Evolutionary conservation across 23 tunicate genomes (phyloP).

Genomic region (Phallusia fumigata): DNA sequence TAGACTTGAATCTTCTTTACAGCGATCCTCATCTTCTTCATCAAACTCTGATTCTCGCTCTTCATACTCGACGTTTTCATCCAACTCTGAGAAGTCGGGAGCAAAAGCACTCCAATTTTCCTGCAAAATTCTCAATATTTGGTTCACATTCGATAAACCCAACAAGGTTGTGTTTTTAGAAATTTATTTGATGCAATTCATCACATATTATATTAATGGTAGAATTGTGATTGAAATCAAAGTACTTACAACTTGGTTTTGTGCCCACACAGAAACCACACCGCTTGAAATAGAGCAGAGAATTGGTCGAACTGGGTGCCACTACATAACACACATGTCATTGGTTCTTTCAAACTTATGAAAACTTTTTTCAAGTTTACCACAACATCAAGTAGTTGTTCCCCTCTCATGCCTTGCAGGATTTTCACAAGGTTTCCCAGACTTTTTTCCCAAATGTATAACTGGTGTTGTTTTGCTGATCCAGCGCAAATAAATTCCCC

Average conservation of each 20-base stretch:
- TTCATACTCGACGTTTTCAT: constrained; percentile 96
- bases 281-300: constrained; percentile 94
- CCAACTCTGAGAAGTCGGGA: constrained; percentile 92
- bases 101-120: constrained; percentile 99
- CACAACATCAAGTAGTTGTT: constrained; percentile 88
- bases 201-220: too few relatives aligned
- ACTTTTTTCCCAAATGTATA: constrained; percentile 93
- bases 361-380: background rate
- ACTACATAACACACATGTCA: background rate
- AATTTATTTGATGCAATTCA: too few relatives aligned
- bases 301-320: constrained; percentile 98
- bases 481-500: constrained; percentile 96
- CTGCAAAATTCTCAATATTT: background rate
- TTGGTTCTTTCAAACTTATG: background rate
- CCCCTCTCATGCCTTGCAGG: constrained; percentile 92
- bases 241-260: constrained; percentile 85
- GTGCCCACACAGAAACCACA: constrained; percentile 95
- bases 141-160: background rate
- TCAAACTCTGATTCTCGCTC: constrained; percentile 97
- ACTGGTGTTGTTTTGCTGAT: constrained; percentile 91
- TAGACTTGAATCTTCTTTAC: constrained; percentile 45
- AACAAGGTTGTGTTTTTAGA: too few relatives aligned
- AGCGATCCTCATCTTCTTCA: constrained; percentile 93
- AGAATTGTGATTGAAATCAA: too few relatives aligned
- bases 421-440: constrained; percentile 87